Conservation (phyloP, 2,797 vertebrate species). For the Pelodytes ibericus region DNA sequence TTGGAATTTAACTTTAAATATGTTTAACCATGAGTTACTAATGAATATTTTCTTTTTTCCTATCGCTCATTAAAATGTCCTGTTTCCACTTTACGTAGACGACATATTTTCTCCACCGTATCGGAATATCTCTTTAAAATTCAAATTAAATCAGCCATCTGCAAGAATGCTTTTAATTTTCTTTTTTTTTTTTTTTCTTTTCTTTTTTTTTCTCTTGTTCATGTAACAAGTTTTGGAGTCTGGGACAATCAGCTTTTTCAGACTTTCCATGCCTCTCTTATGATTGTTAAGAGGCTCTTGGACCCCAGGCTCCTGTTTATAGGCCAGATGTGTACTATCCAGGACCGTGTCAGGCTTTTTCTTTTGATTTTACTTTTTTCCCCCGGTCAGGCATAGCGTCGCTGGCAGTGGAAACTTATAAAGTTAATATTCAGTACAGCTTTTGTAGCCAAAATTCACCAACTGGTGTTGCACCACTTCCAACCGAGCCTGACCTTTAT, state of each 20-base stretch:
- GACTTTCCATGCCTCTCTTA: slow-evolving; percentile 1
- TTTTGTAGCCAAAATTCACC: slow-evolving; percentile 18
- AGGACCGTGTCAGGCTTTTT: slow-evolving; percentile 7
- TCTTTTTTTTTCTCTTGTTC: not conserved
- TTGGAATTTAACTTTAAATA: too few relatives aligned
- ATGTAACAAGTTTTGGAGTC: not conserved
- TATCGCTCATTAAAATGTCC: too few relatives aligned
- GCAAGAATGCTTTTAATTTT: slow-evolving; percentile 26
- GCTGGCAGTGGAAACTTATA: slow-evolving; percentile 8
- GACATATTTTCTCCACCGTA: not conserved
- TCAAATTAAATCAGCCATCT: not conserved
- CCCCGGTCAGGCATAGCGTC: not conserved
- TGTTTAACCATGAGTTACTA: too few relatives aligned
- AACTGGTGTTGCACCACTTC: slow-evolving; percentile 6
- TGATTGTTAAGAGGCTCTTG: slow-evolving; percentile 13
- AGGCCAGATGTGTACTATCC: slow-evolving; percentile 32
- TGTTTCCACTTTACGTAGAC: not conserved
- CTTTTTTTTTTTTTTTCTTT: not conserved
- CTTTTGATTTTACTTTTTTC: slow-evolving; percentile 18
- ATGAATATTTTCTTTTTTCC: too few relatives aligned
- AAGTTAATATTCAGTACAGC: slow-evolving; percentile 12
- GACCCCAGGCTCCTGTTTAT: slow-evolving; percentile 19
- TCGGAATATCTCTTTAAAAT: slow-evolving; percentile 14
- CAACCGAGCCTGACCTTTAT: slow-evolving; percentile 22
- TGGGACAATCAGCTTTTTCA: slow-evolving; percentile 23